Conservation (phyloP, 2,888 invertebrate genomes). For the Neocrepidodera transversa region DNA sequence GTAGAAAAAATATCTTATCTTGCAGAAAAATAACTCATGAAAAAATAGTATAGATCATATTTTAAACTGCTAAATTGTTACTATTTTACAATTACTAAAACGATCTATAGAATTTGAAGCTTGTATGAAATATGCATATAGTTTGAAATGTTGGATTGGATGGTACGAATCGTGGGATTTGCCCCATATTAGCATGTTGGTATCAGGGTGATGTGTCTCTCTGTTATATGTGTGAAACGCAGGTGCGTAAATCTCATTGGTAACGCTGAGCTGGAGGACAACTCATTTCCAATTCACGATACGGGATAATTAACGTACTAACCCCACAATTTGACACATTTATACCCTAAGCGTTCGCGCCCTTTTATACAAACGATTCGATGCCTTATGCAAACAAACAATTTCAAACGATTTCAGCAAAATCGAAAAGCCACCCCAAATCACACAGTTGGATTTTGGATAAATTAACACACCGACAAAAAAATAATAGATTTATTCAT, state of each 20-base stretch:
- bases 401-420: slow-evolving; percentile 17
- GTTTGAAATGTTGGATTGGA: not conserved
- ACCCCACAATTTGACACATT: slow-evolving; percentile 46
- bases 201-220: slow-evolving; percentile 20
- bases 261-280: slow-evolving; percentile 43
- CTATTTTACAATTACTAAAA: too few species aligned
- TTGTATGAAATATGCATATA: too few species aligned
- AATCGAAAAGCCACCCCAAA: slow-evolving; percentile 4
- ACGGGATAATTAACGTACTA: slow-evolving; percentile 40
- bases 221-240: slow-evolving; percentile 27
- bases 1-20: too few species aligned
- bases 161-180: slow-evolving; percentile 27
- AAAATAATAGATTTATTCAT: too few species aligned
- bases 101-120: too few species aligned
- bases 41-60: too few species aligned
- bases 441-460: not conserved
- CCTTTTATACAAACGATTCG: slow-evolving; percentile 30
- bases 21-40: too few species aligned
- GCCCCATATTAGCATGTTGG: slow-evolving; percentile 14
- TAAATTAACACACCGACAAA: too few species aligned
- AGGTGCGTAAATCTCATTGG: slow-evolving; percentile 40
- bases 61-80: too few species aligned
- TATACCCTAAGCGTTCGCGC: slow-evolving; percentile 27
- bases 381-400: slow-evolving; percentile 33
- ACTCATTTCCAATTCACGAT: slow-evolving; percentile 45